These are phyloP conservation scores for Litocranius walleri DNA, from an alignment of 2,113 vertebrate genomes.

Conservation along the genomic window DNA sequence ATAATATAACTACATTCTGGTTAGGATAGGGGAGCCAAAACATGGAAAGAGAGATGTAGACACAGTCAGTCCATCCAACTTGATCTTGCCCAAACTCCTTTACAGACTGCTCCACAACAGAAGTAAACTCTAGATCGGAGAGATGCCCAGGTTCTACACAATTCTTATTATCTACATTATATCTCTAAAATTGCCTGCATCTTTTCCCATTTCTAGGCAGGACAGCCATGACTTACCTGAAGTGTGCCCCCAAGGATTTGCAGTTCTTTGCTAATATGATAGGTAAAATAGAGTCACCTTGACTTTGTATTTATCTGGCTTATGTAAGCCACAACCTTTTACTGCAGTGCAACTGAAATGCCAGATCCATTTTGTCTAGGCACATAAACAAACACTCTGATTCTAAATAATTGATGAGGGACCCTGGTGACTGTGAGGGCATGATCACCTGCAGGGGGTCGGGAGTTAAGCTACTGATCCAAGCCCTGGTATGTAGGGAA, in stretches of 20 bases:
- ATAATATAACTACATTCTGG: neutral
- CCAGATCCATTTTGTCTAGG: constrained; percentile 56
- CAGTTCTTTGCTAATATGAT: constrained; percentile 69
- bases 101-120: neutral
- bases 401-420: constrained; percentile 15
- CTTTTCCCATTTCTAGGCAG: neutral
- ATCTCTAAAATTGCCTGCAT: constrained; percentile 28
- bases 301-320: constrained; percentile 71
- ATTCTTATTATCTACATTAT: neutral
- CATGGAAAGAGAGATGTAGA: neutral
- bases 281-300: constrained; percentile 75
- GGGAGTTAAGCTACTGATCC: constrained; percentile 2
- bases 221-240: neutral
- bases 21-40: neutral
- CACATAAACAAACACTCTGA: constrained; percentile 64
- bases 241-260: constrained; percentile 49
- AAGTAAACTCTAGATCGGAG: neutral
- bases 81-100: neutral
- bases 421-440: neutral
- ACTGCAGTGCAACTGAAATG: constrained; percentile 74
- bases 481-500: neutral
- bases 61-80: neutral
- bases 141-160: neutral
- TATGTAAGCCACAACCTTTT: constrained; percentile 74
- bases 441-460: neutral